phyloP scores from a whole-genome alignment of 1,140 invertebrate genomes.

The Cardiocondyla obscurior region DNA sequence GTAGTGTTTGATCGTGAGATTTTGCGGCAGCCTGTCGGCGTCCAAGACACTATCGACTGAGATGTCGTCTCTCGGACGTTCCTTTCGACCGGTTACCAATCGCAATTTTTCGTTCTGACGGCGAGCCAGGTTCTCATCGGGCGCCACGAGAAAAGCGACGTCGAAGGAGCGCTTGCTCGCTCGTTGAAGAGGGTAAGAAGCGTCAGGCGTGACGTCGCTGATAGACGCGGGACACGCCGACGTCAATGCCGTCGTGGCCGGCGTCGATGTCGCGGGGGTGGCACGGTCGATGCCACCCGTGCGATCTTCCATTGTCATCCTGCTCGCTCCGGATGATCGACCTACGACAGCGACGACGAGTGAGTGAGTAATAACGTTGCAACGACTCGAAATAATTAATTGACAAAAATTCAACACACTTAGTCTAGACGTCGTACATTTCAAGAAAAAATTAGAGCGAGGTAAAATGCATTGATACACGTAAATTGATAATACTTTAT shows the following conservation, averaged over 20 bases:
- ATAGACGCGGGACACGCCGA: conserved; percentile 67
- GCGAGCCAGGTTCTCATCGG: conserved; percentile 90
- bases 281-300: conserved; percentile 81
- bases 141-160: conserved; percentile 94
- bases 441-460: neutral
- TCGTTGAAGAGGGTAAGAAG: conserved; percentile 79
- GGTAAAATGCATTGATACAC: neutral
- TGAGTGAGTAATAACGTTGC: conserved; percentile 51
- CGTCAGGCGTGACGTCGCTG: conserved; percentile 74
- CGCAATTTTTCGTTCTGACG: conserved; percentile 87
- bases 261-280: conserved; percentile 76
- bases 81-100: conserved; percentile 82
- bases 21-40: conserved; percentile 73
- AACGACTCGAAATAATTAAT: conserved; percentile 49
- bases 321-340: conserved; percentile 70
- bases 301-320: conserved; percentile 84
- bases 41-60: conserved; percentile 58
- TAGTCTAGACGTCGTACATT: conserved; percentile 58
- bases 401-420: conserved; percentile 22
- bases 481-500: neutral
- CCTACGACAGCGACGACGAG: conserved; percentile 63
- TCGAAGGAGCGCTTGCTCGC: conserved; percentile 91
- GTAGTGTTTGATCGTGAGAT: conserved; percentile 78
- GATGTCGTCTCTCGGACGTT: conserved; percentile 59
- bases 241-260: conserved; percentile 66